Conservation (phyloP, 2,888 invertebrate species). For the Cephus pygmeus region DNA sequence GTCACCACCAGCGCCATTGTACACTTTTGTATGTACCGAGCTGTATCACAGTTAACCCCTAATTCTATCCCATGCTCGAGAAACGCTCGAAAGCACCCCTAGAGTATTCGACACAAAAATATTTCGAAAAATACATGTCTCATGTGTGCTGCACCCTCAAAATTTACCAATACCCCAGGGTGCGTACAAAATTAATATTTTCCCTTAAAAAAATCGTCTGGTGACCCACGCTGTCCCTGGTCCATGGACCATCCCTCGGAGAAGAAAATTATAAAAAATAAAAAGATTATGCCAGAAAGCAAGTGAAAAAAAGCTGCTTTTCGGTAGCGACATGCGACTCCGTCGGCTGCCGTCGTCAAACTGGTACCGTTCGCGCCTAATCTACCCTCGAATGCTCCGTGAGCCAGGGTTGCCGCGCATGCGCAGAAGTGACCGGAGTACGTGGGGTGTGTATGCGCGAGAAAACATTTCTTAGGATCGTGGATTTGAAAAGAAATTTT, state of each 20-base stretch:
- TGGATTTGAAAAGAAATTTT: background rate
- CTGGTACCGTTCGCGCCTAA: conserved; percentile 49
- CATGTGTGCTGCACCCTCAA: background rate
- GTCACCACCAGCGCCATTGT: conserved; percentile 78
- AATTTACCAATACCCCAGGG: background rate
- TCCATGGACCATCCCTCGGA: background rate
- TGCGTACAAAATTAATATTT: background rate
- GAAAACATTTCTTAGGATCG: background rate
- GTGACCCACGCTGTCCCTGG: background rate
- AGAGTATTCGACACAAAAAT: background rate
- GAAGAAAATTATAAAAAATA: background rate
- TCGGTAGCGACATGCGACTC: background rate
- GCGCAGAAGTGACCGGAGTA: conserved; percentile 21
- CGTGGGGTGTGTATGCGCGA: background rate
- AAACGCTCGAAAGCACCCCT: background rate
- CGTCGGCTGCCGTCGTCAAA: conserved; percentile 33
- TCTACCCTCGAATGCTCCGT: conserved; percentile 32
- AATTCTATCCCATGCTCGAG: background rate
- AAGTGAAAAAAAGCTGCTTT: background rate
- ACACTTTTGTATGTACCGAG: background rate
- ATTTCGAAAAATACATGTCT: no score
- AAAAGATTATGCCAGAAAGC: background rate
- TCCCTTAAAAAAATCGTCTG: background rate
- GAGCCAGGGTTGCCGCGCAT: background rate
- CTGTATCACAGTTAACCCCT: background rate